Conservation (phyloP, 2,797 vertebrate species). For the Notolepis coatsorum region DNA sequence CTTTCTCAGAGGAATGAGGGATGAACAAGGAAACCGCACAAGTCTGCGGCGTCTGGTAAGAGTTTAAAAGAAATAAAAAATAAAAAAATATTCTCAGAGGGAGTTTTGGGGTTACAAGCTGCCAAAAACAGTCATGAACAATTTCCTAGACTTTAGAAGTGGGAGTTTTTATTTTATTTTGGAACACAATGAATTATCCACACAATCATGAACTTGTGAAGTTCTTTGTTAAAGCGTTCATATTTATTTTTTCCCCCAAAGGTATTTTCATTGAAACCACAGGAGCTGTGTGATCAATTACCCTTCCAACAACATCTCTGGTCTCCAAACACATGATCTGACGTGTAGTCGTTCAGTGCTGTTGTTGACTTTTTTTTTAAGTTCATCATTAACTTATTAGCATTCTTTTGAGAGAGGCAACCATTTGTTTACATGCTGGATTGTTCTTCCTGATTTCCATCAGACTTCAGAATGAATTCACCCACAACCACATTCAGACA, state of each 20-base stretch:
- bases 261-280: constrained; percentile 1
- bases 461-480: background rate
- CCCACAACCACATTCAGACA: background rate
- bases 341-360: background rate
- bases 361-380: background rate
- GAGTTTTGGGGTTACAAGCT: constrained; percentile 5
- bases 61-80: too few relatives aligned
- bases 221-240: constrained; percentile 4
- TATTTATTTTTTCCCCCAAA: background rate
- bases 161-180: constrained; percentile 26
- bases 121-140: too few relatives aligned
- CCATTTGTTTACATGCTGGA: constrained; percentile 7
- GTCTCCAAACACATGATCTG: background rate
- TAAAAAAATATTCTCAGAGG: too few relatives aligned
- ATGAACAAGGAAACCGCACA: background rate
- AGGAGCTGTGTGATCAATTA: background rate
- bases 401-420: background rate
- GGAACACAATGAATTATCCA: background rate
- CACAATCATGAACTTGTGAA: background rate
- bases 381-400: background rate
- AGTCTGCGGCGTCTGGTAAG: too few relatives aligned
- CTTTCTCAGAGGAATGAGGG: background rate
- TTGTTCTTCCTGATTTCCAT: background rate
- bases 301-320: too few relatives aligned
- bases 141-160: too few relatives aligned